Conservation (phyloP, 2,113 vertebrate species). For the Orthonyx spaldingii region DNA sequence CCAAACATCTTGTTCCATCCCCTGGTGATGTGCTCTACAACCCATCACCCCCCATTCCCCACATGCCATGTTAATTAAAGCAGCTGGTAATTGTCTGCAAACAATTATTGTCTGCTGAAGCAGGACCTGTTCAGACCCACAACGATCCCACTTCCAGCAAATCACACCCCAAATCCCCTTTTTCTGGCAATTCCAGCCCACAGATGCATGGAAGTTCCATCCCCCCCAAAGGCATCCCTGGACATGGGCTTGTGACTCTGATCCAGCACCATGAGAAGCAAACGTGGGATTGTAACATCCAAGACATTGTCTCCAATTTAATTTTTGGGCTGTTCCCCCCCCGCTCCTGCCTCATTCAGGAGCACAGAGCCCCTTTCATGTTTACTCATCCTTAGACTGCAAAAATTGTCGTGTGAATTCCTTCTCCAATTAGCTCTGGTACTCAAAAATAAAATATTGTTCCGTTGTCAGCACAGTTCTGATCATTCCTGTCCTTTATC, state of each 20-base stretch:
- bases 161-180: fast-evolving
- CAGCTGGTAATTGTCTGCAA: neutral
- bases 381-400: slow-evolving; percentile 53
- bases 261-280: neutral
- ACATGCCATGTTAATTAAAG: neutral
- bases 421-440: slow-evolving; percentile 49
- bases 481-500: slow-evolving; percentile 43
- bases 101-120: neutral
- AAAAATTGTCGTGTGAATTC: slow-evolving; percentile 35
- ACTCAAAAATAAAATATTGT: slow-evolving; percentile 4
- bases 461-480: neutral
- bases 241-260: neutral
- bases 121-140: neutral
- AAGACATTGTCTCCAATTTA: neutral
- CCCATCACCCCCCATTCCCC: neutral
- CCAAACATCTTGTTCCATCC: neutral
- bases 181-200: neutral
- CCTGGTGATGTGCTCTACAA: neutral
- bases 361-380: slow-evolving; percentile 17
- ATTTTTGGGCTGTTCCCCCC: neutral
- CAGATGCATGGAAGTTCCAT: fast-evolving
- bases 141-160: neutral
- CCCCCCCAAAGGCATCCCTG: neutral
- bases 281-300: neutral
- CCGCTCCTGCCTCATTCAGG: neutral